These are phyloP conservation scores for Ferrisia virgata DNA, from an alignment of 2,888 invertebrate species.

Conservation along the genomic window DNA sequence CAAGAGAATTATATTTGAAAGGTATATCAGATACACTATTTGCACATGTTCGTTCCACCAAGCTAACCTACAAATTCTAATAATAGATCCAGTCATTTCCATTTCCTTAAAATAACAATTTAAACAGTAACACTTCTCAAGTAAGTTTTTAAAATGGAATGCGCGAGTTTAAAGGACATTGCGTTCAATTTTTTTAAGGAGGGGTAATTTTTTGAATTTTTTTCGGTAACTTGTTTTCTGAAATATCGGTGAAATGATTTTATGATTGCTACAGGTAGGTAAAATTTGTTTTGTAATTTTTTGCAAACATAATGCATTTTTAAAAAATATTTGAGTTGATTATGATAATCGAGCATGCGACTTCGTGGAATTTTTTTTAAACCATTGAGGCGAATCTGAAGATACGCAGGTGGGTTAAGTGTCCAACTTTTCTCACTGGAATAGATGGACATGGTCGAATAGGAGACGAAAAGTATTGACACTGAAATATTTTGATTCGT, in stretches of 20 bases:
- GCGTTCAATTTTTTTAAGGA: background rate
- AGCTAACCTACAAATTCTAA: conserved; percentile 28
- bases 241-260: background rate
- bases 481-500: no score
- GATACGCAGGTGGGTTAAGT: no score
- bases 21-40: background rate
- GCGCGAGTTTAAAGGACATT: background rate
- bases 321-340: no score
- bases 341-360: no score
- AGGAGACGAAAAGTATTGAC: no score
- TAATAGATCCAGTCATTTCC: conserved; percentile 31
- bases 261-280: background rate
- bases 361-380: no score
- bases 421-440: no score
- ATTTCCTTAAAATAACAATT: conserved; percentile 33
- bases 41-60: background rate
- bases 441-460: no score
- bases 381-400: no score
- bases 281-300: no score
- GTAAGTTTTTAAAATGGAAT: background rate
- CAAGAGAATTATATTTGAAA: background rate
- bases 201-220: background rate
- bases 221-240: background rate
- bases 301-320: background rate
- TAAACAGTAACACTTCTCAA: background rate